phyloP scores from a whole-genome alignment of 2,797 vertebrate species.

The Molossus molossus region DNA sequence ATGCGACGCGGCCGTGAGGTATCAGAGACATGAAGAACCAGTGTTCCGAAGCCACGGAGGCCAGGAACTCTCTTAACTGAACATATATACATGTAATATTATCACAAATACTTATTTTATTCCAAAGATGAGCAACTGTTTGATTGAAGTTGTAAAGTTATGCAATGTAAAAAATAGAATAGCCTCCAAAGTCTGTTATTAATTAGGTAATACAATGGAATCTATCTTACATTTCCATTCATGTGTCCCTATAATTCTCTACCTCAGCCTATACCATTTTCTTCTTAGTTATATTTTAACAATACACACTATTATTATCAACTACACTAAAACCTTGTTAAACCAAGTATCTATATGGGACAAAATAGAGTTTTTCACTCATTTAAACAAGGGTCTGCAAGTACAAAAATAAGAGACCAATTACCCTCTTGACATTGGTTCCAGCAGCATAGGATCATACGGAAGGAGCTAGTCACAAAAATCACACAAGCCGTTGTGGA shows the following conservation, averaged over 20 bases:
- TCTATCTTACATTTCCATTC: background rate
- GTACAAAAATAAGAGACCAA: conserved; percentile 42
- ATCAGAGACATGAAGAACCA: background rate
- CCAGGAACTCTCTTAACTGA: background rate
- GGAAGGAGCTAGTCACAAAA: background rate
- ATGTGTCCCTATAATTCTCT: background rate
- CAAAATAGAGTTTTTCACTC: conserved; percentile 44
- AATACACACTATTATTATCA: conserved; percentile 17
- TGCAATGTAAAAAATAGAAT: background rate
- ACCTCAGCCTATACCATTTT: background rate
- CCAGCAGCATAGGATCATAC: conserved; percentile 50
- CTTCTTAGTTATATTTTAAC: background rate
- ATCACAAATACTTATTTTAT: background rate
- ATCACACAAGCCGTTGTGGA: conserved; percentile 9
- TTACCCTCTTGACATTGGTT: conserved; percentile 16
- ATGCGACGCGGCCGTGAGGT: accelerated
- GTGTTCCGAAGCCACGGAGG: background rate
- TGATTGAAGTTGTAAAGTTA: background rate
- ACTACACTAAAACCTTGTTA: background rate
- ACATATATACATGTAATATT: background rate
- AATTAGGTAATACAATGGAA: background rate
- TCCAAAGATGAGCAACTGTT: background rate
- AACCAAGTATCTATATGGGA: background rate
- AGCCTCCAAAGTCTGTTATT: background rate
- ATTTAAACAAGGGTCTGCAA: conserved; percentile 44